Evolutionary conservation across 1,140 invertebrate genomes (phyloP), one percentile per base, ranked within the genome.

Genomic region (Streblospio benedicti): DNA sequence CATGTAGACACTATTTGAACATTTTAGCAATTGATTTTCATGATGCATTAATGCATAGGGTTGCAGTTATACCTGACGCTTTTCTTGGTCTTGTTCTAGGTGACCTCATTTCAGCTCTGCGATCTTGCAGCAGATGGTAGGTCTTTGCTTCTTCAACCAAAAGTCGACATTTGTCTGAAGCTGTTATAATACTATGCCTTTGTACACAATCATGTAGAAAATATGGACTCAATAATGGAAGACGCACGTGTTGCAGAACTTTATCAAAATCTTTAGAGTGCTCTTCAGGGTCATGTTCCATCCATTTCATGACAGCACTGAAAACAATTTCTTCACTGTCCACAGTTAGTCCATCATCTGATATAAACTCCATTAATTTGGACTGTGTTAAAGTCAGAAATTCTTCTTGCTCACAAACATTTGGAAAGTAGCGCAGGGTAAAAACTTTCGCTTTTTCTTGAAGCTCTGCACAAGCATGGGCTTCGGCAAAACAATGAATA

Each of bases 401-500:
- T 69, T 83, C 81, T 56, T 83, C 81, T 38, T 80, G 73, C 23
- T 75, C 62, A 58, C 61, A 65, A 9, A 71, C 70, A 20, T 66
- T 61, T 47, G 60, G 50, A 58, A 73, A 73, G 57, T 68, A 61
- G 14, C 65, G 60, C 14, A 80, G 62, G 43, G 74, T 70, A 62
- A 70, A 81, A 33, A 68, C 68, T 63, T 76, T 75, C 2, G 82
- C 80, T 65, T 77, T 80, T 35, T 75, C 65, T 60, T 79, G 76
- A 3, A 83, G 69, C 41, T 79, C 74, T 25, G 62, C 67, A 64
- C 82, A 83, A 38, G 77, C 76, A 71, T 82, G 81, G 23, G 76
- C 67, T 66, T 83, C 82, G 51, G 82, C 82, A 74, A 83, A 83
- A 61, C 81, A 82, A 61, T 82, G 80, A 52, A 83, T 83, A 1